Base-by-base conservation (phyloP, 1,140 invertebrate species). In the Whitmania pigra region DNA sequence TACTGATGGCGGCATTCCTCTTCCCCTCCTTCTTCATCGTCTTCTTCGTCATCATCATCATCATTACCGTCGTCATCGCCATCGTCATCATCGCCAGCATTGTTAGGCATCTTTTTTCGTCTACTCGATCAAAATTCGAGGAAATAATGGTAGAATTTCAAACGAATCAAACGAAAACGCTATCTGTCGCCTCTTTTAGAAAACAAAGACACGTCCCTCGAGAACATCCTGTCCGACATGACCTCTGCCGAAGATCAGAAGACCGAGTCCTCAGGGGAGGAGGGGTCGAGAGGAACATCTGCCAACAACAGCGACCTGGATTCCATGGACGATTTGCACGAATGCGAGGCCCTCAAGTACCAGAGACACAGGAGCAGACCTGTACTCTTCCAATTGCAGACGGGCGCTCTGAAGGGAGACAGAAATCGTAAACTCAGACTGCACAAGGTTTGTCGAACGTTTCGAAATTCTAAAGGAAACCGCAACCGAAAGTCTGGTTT, bases 31-130 rank as follows among this genome's bases (percentile, higher is more conserved):
- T 72, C 69, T 53, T 73, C 69, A 55, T 72, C 72, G 53, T 73
- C 67, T 72, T 73, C 72, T 72, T 71, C 72, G 71, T 4, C 68
- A 73, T 71, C 68, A 73, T 71, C 66, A 73, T 43, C 36, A 73
- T 71, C 72, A 49, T 71, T 68, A 71, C 17, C 72, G 53, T 73
- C 72, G 71, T 72, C 31, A 71, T 72, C 72, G 70, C 6, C 72
- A 73, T 73, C 66, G 70, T 73, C 72, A 73, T 73, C 66, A 71
- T 71, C 72, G 60, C 27, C 57, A 60, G 4, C 57, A 60, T 60
- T 17, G 17, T 60, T 17, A 60, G n/a, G 20, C 55, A 3, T 57
- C 55, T 36, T 36, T 36, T 36, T 3, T 3, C 6, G 31, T 36
- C 31, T 36, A 2, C 6, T 36, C 31, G 6, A 36, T 36, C 31